phyloP scores from a whole-genome alignment of 2,113 vertebrate species.

The Elephantulus edwardii region DNA sequence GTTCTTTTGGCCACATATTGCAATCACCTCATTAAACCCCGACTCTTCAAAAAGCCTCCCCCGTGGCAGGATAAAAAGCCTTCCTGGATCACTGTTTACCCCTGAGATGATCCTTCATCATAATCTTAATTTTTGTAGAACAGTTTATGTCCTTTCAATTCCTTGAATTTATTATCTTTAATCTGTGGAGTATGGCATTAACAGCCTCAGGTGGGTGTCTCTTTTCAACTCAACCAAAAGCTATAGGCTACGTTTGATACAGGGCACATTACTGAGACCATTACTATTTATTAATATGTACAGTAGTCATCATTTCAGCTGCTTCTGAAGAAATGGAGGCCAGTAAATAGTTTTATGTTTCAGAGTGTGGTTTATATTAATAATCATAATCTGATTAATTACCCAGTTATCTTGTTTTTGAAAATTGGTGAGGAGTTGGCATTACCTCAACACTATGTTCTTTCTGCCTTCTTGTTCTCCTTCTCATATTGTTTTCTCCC shows the following conservation, averaged over 20 bases:
- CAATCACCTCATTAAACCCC: background rate
- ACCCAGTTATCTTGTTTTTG: background rate
- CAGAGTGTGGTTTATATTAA: background rate
- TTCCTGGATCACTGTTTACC: background rate
- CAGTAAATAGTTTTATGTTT: background rate
- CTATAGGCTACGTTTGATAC: background rate
- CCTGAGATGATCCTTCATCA: background rate
- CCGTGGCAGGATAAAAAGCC: background rate
- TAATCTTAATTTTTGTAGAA: background rate
- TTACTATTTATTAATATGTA: background rate
- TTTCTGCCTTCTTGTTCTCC: background rate
- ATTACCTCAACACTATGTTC: background rate
- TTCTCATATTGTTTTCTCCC: background rate
- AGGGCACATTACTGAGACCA: background rate
- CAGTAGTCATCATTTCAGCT: constrained; percentile 4
- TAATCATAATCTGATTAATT: background rate
- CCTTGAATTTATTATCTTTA: background rate
- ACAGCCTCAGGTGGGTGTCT: background rate
- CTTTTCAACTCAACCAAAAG: background rate
- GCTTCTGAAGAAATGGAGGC: background rate
- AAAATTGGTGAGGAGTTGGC: background rate
- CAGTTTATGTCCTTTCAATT: background rate
- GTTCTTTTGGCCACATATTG: background rate
- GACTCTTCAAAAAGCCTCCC: background rate
- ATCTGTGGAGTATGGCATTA: background rate